Evolutionary conservation across 1,140 invertebrate species (phyloP), one percentile per base, ranked within the genome.

Genomic region (Scylla paramamosain): DNA sequence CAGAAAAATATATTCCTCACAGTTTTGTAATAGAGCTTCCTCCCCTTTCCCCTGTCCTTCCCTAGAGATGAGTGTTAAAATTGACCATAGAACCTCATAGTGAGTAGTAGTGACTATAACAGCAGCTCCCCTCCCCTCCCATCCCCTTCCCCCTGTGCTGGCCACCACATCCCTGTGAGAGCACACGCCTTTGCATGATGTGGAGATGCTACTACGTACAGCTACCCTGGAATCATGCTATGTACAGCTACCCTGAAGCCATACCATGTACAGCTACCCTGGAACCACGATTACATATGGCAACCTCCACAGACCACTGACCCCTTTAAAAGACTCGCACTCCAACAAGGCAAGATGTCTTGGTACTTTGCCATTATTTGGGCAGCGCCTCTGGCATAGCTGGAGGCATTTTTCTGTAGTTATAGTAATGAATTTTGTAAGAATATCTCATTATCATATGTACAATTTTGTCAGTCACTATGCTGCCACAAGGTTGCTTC

Each of bases 111-210:
- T 88, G 12, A 48, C 32, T 39, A 59, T 88, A 39, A 39, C 25
- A 87, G 16, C 92, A 28, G 29, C 29, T 86, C n/a, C 28, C 93
- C 82, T 86, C 28, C 83, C 94, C 29, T 29, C 28, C 48, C 29
- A 7, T 32, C 48, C 82, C 91, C 46, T 59, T 8, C 91, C 94
- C 94, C 94, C 91, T 95, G 94, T 95, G 89, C 94, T 95, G 94
- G 94, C 94, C 94, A 84, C 94, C 94, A 95, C 94, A 92, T 91
- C 94, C 94, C 94, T 91, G 89, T 91, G 89, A 91, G 90, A 77
- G 94, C 94, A 95, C 94, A 95, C 94, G 94, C 90, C 94, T 95
- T 91, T 95, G 94, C 94, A 95, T 95, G 94, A 95, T 67, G 94
- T 84, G 94, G 94, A 95, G 94, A 95, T 92, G 94, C 94, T 87